These are phyloP conservation scores for Sitta europaea DNA, from an alignment of 2,113 vertebrate species.

Conservation along the genomic window DNA sequence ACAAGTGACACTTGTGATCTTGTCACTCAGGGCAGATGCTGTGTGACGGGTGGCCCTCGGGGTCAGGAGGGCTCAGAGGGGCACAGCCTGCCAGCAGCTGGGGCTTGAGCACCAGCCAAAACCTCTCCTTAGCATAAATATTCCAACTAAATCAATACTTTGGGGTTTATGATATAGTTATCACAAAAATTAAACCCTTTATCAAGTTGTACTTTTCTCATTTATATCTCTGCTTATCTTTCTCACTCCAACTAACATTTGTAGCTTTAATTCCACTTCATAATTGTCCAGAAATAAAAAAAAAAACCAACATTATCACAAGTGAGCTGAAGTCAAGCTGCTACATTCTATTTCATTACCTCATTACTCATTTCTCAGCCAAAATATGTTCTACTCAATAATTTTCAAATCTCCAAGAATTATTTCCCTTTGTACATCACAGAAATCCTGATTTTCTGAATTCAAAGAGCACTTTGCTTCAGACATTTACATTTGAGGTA, in stretches of 20 bases:
- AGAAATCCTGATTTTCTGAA: background rate
- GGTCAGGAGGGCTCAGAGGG: background rate
- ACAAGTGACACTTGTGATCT: background rate
- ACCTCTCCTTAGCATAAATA: background rate
- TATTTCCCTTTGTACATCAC: background rate
- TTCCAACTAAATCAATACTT: background rate
- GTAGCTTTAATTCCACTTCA: background rate
- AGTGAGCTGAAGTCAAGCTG: background rate
- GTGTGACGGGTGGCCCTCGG: background rate
- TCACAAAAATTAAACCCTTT: background rate
- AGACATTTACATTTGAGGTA: background rate
- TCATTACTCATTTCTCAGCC: background rate
- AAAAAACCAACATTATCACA: background rate
- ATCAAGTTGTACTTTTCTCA: background rate
- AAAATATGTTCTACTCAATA: background rate
- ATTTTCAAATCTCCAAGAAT: background rate
- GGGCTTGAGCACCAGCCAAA: background rate
- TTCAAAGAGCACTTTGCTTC: background rate
- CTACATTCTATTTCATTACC: background rate
- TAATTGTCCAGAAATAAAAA: background rate
- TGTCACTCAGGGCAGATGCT: conserved; percentile 23
- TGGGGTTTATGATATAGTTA: background rate
- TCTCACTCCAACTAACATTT: background rate
- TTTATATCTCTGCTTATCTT: background rate
- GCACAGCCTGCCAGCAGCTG: background rate